These are phyloP conservation scores for Pterostichus niger DNA, from an alignment of 2,888 invertebrate genomes.

Conservation along the genomic window DNA sequence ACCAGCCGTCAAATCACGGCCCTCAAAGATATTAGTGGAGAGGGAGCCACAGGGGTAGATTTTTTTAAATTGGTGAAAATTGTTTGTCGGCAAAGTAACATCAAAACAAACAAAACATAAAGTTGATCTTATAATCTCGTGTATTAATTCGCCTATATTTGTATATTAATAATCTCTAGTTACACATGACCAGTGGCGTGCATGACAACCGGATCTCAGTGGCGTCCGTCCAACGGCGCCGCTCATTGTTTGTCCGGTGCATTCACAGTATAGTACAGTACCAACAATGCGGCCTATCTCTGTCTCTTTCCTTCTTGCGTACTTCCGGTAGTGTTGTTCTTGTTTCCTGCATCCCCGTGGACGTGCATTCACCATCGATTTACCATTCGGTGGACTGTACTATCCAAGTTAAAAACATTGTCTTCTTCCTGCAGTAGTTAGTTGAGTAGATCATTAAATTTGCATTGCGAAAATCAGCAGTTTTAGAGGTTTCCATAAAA, in stretches of 20 bases:
- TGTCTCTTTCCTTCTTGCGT: constrained; percentile 12
- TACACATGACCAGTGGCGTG: constrained; percentile 13
- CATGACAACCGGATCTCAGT: constrained; percentile 6
- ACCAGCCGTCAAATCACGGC: too few species aligned
- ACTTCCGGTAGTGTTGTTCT: constrained; percentile 16
- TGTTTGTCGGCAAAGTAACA: too few species aligned
- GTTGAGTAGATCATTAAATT: constrained; percentile 12
- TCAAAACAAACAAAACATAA: constrained; percentile 17
- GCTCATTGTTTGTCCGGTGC: constrained; percentile 31
- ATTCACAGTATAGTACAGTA: neutral
- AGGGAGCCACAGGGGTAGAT: too few species aligned
- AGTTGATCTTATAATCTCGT: neutral
- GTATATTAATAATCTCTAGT: neutral
- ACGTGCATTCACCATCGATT: constrained; percentile 59
- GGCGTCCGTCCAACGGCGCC: constrained; percentile 29
- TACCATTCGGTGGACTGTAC: constrained; percentile 43
- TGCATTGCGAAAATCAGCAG: constrained; percentile 16
- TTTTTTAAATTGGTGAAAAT: too few species aligned
- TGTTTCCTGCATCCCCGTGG: neutral
- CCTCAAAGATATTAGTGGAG: too few species aligned
- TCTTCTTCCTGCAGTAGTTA: neutral
- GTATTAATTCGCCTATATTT: constrained; percentile 3
- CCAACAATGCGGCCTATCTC: constrained; percentile 3
- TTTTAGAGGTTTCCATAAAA: neutral
- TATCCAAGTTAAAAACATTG: constrained; percentile 52